A percentile compares a stretch with the other conserved stretches of the same genome.
These are phyloP conservation scores for Gulo gulo DNA, from an alignment of 2,113 vertebrate species.

Conservation along the genomic window DNA sequence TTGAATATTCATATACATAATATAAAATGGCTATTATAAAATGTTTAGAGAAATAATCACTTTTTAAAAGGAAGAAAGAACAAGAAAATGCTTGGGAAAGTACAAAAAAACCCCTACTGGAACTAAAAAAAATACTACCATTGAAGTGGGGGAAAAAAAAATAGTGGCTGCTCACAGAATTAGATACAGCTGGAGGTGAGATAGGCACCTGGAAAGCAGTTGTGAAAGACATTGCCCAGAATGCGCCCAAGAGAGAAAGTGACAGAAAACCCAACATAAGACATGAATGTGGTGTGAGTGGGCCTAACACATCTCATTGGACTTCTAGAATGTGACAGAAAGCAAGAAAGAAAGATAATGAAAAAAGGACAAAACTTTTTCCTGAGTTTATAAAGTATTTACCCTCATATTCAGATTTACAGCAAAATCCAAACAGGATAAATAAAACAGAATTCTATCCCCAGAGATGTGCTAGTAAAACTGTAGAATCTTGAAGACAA, in stretches of 20 bases:
- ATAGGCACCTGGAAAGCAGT: no score
- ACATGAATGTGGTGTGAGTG: rapidly evolving
- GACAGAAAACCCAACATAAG: neutral
- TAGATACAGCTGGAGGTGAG: neutral
- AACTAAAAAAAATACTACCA: neutral
- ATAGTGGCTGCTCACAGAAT: neutral
- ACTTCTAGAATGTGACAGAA: neutral
- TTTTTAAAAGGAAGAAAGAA: neutral
- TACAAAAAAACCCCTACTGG: no score
- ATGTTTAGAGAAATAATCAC: no score
- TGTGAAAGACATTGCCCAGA: neutral
- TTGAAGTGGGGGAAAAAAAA: neutral
- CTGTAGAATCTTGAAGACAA: neutral
- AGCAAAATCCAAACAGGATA: neutral
- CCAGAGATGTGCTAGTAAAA: neutral
- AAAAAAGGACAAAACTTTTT: neutral
- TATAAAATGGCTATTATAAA: neutral
- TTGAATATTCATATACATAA: neutral
- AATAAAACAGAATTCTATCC: no score
- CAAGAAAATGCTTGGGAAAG: neutral
- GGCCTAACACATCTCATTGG: rapidly evolving
- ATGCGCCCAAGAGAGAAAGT: rapidly evolving
- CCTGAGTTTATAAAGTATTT: neutral
- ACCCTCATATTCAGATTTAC: neutral
- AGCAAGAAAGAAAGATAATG: rapidly evolving